These are phyloP conservation scores for Rhopilema esculentum DNA, from an alignment of 30 jellyfish, hydroid and myxozoan genomes.

Conservation along the genomic window DNA sequence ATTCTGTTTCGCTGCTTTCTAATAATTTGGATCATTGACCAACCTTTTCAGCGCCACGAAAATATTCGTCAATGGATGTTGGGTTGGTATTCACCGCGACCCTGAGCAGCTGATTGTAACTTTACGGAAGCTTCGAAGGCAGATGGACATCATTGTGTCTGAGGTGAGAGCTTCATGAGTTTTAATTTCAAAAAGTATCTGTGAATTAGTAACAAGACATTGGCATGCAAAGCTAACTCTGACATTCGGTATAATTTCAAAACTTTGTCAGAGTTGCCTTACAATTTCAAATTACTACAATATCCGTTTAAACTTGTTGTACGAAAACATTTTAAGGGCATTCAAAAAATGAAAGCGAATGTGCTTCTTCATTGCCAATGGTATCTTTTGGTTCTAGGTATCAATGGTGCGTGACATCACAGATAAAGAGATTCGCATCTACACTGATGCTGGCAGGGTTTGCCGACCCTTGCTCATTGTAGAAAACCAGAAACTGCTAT, in stretches of 20 bases:
- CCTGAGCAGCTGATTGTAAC: conserved; percentile 97
- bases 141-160: conserved; percentile 98
- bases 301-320: too few relatives aligned
- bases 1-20: neutral
- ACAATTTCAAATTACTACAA: too few relatives aligned
- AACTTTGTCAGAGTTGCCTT: too few relatives aligned
- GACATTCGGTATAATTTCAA: too few relatives aligned
- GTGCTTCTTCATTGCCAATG: too few relatives aligned
- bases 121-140: conserved; percentile 94
- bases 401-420: conserved; percentile 99
- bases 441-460: conserved; percentile 99
- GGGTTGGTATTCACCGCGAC: conserved; percentile 99
- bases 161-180: conserved; percentile 65
- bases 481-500: conserved; percentile 91
- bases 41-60: conserved; percentile 88
- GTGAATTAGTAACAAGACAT: neutral
- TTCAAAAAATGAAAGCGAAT: too few relatives aligned
- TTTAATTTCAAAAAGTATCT: neutral
- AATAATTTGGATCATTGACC: neutral
- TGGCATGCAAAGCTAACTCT: too few relatives aligned
- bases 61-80: conserved; percentile 98
- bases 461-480: conserved; percentile 99
- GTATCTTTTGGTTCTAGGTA: conserved; percentile 71
- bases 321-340: too few relatives aligned
- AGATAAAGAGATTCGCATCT: conserved; percentile 96